A percentile compares a stretch with the other conserved stretches of the same genome.
Conservation (phyloP, 1,140 invertebrate genomes). For the Trichomalopsis sarcophagae region DNA sequence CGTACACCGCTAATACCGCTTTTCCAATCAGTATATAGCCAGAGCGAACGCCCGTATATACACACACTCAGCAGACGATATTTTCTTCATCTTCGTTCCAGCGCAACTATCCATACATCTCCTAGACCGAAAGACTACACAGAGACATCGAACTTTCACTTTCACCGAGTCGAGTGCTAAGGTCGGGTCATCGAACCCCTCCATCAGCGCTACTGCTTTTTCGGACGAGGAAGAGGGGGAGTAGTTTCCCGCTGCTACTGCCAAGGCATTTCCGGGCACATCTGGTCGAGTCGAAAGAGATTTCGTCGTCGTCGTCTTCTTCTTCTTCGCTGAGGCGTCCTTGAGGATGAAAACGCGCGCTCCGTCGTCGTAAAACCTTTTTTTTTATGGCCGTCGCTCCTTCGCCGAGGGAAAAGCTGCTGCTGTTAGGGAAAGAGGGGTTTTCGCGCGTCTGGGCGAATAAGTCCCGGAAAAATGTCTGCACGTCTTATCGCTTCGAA, state of each 20-base stretch:
- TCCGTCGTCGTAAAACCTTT: constrained; percentile 44
- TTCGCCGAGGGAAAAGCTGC: background rate
- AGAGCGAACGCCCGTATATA: background rate
- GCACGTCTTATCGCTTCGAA: background rate
- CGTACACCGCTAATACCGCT: background rate
- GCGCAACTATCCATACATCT: background rate
- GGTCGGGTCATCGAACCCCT: constrained; percentile 39
- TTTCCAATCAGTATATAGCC: background rate
- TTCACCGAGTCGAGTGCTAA: background rate
- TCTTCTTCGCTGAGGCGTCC: constrained; percentile 49
- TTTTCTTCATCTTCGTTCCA: background rate
- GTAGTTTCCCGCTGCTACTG: constrained; percentile 30
- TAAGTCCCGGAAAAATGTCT: constrained; percentile 33
- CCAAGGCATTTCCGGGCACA: constrained; percentile 28
- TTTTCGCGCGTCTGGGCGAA: constrained; percentile 14
- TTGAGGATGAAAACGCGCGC: constrained; percentile 47
- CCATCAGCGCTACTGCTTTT: background rate
- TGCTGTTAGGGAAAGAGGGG: background rate
- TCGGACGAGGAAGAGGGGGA: background rate
- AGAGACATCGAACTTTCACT: constrained; percentile 39
- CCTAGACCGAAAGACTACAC: background rate
- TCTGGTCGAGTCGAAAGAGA: constrained; percentile 37
- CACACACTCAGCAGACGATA: background rate
- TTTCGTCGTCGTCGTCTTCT: constrained; percentile 29
- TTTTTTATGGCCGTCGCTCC: constrained; percentile 32